A percentile compares a stretch with the other conserved stretches of the same genome.
phyloP scores from a whole-genome alignment of 1,140 invertebrate species.

The Nephotettix cincticeps region DNA sequence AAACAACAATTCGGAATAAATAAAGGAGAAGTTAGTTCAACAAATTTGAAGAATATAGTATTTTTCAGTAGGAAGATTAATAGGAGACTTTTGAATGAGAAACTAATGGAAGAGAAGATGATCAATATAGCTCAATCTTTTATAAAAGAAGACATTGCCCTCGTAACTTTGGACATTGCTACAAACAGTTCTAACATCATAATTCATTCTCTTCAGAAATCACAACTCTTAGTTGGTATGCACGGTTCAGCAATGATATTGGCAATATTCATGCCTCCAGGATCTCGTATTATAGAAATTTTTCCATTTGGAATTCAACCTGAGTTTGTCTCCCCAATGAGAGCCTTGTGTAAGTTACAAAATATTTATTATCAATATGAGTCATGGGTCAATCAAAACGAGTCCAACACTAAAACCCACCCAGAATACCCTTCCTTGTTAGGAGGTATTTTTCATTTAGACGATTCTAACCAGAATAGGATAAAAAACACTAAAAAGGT shows the following conservation, averaged over 20 bases:
- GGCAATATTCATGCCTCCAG: constrained; percentile 42
- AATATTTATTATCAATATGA: constrained; percentile 47
- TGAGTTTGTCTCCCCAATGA: constrained; percentile 51
- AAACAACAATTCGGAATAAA: constrained; percentile 26
- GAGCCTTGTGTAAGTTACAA: constrained; percentile 46
- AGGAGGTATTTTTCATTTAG: constrained; percentile 49
- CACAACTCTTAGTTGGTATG: constrained; percentile 46
- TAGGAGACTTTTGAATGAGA: constrained; percentile 53
- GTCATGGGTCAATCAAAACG: constrained; percentile 49
- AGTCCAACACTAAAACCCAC: constrained; percentile 46
- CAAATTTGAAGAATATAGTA: constrained; percentile 31
- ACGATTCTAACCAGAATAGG: constrained; percentile 41
- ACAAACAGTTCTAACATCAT: constrained; percentile 44
- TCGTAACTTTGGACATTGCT: constrained; percentile 39
- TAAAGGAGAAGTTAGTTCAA: constrained; percentile 1
- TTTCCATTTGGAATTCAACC: constrained; percentile 51
- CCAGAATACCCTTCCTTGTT: constrained; percentile 43
- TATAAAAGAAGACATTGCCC: constrained; percentile 6
- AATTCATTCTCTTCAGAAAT: constrained; percentile 42
- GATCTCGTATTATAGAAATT: constrained; percentile 44
- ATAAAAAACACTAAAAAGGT: constrained; percentile 47
- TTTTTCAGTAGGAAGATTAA: constrained; percentile 50
- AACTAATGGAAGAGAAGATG: constrained; percentile 42
- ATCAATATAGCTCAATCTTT: constrained; percentile 20
- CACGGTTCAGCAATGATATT: constrained; percentile 47